A percentile compares a stretch with the other conserved stretches of the same genome.
Evolutionary conservation across 2,113 vertebrate species (phyloP).

Genomic region (Tychaedon coryphoeus): DNA sequence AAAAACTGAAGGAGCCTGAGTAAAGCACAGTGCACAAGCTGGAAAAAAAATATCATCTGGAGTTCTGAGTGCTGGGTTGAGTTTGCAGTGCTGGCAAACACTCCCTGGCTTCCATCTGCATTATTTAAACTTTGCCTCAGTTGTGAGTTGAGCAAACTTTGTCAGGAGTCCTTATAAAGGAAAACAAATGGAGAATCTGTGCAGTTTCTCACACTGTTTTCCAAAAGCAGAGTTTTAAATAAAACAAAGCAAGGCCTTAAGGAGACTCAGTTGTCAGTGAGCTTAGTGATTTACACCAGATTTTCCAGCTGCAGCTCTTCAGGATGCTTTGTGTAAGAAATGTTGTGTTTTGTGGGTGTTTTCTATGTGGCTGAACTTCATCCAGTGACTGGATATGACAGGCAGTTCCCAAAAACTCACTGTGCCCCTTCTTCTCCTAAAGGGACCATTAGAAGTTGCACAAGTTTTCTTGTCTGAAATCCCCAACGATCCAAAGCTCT

Average conservation of each 20-base stretch:
- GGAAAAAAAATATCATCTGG: neutral
- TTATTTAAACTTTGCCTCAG: constrained; percentile 5
- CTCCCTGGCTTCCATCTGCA: neutral
- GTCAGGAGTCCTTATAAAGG: constrained; percentile 11
- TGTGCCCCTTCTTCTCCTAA: constrained; percentile 25
- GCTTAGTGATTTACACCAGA: neutral
- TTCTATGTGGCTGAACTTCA: neutral
- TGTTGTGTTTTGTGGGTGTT: neutral
- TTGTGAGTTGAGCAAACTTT: neutral
- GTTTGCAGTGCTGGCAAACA: constrained; percentile 4
- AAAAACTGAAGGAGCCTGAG: neutral
- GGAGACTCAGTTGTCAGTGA: neutral
- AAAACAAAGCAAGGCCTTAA: neutral
- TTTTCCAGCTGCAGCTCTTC: neutral
- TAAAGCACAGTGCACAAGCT: neutral
- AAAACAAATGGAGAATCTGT: neutral
- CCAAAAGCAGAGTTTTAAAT: constrained; percentile 4
- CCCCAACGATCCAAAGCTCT: constrained; percentile 95
- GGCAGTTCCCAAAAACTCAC: neutral
- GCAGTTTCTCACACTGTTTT: constrained; percentile 3
- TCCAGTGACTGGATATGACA: neutral
- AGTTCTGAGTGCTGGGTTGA: neutral
- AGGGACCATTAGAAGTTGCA: constrained; percentile 97
- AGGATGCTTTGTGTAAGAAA: neutral
- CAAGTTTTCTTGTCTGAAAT: constrained; percentile 98